A percentile compares a stretch with the other conserved stretches of the same genome.
phyloP scores from a whole-genome alignment of 53 echinoderm and acorn worm species.

The Henricia sp. region DNA sequence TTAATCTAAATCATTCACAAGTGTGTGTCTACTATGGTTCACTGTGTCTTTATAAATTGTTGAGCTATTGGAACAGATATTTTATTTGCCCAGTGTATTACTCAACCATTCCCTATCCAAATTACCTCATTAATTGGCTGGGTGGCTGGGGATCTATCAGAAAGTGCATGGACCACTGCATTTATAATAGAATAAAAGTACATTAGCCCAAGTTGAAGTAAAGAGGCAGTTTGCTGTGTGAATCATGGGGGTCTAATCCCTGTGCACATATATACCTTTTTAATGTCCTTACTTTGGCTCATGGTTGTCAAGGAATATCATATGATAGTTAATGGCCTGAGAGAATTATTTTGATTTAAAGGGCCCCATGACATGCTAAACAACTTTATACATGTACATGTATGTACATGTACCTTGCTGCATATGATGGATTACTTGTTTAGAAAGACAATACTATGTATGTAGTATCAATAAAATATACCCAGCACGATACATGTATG shows the following conservation, averaged over 20 bases:
- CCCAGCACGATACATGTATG: too few species aligned
- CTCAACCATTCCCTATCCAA: not conserved
- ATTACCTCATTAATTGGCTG: conserved; percentile 4
- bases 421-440: too few species aligned
- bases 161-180: conserved; percentile 45
- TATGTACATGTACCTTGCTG: too few species aligned
- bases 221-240: not conserved
- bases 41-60: not conserved
- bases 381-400: too few species aligned
- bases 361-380: too few species aligned
- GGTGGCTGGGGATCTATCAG: not conserved
- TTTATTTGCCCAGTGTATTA: not conserved
- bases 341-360: too few species aligned
- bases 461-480: too few species aligned
- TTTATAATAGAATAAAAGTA: conserved; percentile 6
- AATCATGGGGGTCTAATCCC: not conserved
- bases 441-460: too few species aligned
- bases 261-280: not conserved
- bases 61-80: not conserved
- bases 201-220: conserved; percentile 14
- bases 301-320: too few species aligned
- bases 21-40: not conserved
- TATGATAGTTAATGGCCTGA: too few species aligned
- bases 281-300: not conserved
- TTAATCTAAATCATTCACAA: conserved; percentile 18